Percentiles rank a stretch among this genome's conserved stretches.
Evolutionary conservation across 2,113 vertebrate genomes (phyloP).

Genomic region (Aegotheles bennettii): DNA sequence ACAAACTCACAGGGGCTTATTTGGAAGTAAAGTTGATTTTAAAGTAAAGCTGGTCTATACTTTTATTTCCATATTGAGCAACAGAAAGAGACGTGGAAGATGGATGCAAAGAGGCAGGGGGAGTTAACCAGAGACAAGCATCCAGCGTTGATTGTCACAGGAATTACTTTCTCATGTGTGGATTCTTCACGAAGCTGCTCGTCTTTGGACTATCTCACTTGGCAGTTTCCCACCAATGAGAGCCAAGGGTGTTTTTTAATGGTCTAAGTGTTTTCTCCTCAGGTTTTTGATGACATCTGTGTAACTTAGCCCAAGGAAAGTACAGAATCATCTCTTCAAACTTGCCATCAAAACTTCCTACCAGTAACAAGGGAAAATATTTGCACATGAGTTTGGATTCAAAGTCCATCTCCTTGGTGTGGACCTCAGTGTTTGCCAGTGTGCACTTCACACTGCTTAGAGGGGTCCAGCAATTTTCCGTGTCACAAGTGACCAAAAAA

Average conservation of each 20-base stretch:
- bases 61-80: not conserved
- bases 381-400: not conserved
- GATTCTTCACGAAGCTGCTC: not conserved
- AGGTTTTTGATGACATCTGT: not conserved
- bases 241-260: not conserved
- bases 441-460: not conserved
- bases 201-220: not conserved
- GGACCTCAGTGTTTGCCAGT: accelerated
- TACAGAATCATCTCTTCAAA: not conserved
- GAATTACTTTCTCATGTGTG: not conserved
- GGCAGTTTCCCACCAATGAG: not conserved
- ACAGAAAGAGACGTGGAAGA: not conserved
- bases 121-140: not conserved
- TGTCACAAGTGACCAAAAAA: not conserved
- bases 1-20: not conserved
- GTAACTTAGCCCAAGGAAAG: not conserved
- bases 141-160: not conserved
- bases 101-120: not conserved
- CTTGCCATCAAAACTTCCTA: not conserved
- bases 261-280: not conserved
- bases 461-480: not conserved
- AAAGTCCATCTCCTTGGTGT: not conserved
- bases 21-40: not conserved
- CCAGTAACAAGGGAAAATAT: not conserved
- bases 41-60: not conserved